Evolutionary conservation across 2,797 vertebrate genomes (phyloP), one percentile per base, ranked within the genome.

Genomic region (Decapterus maruadsi): DNA sequence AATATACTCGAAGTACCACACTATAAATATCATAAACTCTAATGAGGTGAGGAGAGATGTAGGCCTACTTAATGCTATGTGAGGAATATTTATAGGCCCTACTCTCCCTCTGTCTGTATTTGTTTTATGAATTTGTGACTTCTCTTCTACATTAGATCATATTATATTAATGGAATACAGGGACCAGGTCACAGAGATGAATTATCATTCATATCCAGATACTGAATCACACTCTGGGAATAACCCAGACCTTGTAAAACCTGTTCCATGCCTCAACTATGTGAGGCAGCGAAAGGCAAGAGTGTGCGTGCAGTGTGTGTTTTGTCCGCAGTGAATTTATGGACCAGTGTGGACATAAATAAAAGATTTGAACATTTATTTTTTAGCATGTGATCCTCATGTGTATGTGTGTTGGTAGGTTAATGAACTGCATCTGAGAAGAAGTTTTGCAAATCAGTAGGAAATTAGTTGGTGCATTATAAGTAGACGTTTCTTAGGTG

Each of bases 161-260:
- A 54, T 53, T 77, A 53, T 74, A 78, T 77, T 81, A 71, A 80
- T 78, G 68, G 71, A 84, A 85, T 82, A 82, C 40, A 56, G 56
- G 16, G 57, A 72, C 67, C 68, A 81, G 62, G 40, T 83, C 85
- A 82, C 43, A 56, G 65, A 70, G 65, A 78, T 80, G 77, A 83
- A 82, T 81, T 31, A 67, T 78, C 60, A 65, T 66, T 78, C 80
- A 57, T 29, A 63, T 65, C 26, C 63, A 58, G 51, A 79, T 67
- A 58, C 63, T 68, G 68, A 34, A 60, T 45, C 54, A 7, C 51
- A 55, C 43, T 69, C 56, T 50, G 36, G 55, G 40, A 81, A 29
- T 34, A 69, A 62, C 64, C 85, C 72, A 74, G 67, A 74, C 22
- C 14, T 17, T 29, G 2, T 69, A 71, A 81, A 64, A 75, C 38